Conservation (phyloP, 2,888 invertebrate species). For the Eueremaeus valkanovi region DNA sequence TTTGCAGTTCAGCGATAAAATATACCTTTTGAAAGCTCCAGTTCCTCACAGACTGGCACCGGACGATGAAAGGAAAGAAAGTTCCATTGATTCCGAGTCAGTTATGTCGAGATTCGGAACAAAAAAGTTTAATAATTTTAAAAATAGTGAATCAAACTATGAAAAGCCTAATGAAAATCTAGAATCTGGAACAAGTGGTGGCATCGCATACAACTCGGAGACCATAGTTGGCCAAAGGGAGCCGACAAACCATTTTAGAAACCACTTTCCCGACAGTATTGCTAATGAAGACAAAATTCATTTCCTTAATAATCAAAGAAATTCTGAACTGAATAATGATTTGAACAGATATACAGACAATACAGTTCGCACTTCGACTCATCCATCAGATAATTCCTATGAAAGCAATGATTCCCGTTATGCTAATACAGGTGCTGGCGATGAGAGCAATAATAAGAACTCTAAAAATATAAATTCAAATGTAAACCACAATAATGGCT, state of each 20-base stretch:
- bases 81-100: not conserved
- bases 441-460: too few relatives aligned
- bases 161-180: not conserved
- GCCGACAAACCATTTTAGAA: too few relatives aligned
- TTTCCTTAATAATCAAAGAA: too few relatives aligned
- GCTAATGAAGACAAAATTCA: too few relatives aligned
- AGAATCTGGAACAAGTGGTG: not conserved
- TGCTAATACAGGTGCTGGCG: too few relatives aligned
- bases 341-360: too few relatives aligned
- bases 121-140: not conserved
- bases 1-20: not conserved
- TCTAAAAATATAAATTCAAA: too few relatives aligned
- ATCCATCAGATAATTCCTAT: not conserved
- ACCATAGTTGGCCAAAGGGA: not conserved
- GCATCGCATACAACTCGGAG: not conserved
- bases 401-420: not conserved
- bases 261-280: too few relatives aligned
- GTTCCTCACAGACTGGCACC: not conserved
- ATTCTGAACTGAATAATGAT: too few relatives aligned
- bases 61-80: not conserved
- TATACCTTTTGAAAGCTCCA: not conserved
- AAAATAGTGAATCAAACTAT: not conserved
- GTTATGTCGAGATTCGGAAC: not conserved
- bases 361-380: too few relatives aligned
- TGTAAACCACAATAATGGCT: too few relatives aligned